Percentiles rank a stretch among this genome's conserved stretches.
phyloP scores from a whole-genome alignment of 2,888 invertebrate species.

The Dryobota labecula region DNA sequence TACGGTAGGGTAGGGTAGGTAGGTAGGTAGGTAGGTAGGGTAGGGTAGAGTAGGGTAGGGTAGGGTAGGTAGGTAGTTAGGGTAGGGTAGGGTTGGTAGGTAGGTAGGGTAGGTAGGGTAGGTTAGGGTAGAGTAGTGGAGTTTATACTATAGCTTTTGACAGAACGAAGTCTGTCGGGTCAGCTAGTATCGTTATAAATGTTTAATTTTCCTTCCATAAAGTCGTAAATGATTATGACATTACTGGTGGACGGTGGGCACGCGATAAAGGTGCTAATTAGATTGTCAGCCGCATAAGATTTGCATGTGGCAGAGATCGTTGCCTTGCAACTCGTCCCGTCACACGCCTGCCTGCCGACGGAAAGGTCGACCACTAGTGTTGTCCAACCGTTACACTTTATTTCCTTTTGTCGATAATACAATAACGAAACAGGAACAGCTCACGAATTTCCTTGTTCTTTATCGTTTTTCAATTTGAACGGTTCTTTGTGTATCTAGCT shows the following conservation, averaged over 20 bases:
- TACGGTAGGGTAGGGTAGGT: too few species aligned
- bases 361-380: constrained; percentile 68
- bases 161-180: too few species aligned
- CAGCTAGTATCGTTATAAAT: not conserved
- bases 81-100: too few species aligned
- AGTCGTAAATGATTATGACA: constrained; percentile 53
- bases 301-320: constrained; percentile 67
- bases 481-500: constrained; percentile 2
- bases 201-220: constrained; percentile 17
- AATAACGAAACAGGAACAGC: constrained; percentile 22
- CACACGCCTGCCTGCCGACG: constrained; percentile 53
- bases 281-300: constrained; percentile 70
- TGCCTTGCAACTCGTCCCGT: constrained; percentile 63
- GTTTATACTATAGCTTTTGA: too few species aligned
- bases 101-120: too few species aligned
- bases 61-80: too few species aligned
- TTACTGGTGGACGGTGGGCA: constrained; percentile 50
- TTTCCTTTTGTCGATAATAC: constrained; percentile 47
- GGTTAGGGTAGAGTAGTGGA: too few species aligned
- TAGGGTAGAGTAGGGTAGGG: too few species aligned
- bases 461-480: not conserved
- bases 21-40: too few species aligned
- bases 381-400: constrained; percentile 43
- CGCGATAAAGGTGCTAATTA: constrained; percentile 71
- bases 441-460: constrained; percentile 21